phyloP scores from a whole-genome alignment of 1,140 invertebrate species.

The Brachionus rotundiformis region DNA sequence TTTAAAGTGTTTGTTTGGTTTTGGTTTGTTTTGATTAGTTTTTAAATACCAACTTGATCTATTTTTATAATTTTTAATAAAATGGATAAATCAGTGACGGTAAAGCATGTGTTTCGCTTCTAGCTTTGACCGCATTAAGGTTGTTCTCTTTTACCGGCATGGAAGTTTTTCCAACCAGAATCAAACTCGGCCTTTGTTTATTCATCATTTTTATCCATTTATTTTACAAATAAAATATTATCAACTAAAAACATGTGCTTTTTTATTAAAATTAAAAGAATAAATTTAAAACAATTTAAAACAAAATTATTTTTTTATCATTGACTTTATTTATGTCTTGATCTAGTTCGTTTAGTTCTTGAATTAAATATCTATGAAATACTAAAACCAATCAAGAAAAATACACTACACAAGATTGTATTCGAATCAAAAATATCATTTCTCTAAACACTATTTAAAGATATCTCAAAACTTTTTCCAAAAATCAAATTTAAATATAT shows the following conservation, averaged over 20 bases:
- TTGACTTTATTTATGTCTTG: too few relatives aligned
- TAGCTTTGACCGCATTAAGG: not conserved
- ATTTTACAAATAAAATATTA: not conserved
- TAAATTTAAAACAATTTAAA: too few relatives aligned
- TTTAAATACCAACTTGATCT: not conserved
- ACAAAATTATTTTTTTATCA: too few relatives aligned
- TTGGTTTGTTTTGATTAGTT: not conserved
- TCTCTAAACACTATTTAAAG: too few relatives aligned
- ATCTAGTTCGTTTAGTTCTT: too few relatives aligned
- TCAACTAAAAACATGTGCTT: not conserved
- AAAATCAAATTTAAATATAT: too few relatives aligned
- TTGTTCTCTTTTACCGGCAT: not conserved
- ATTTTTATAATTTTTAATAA: not conserved
- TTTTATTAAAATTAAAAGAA: not conserved
- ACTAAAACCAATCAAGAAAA: too few relatives aligned
- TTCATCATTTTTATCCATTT: constrained; percentile 50
- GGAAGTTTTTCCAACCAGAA: not conserved
- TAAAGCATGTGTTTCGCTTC: not conserved
- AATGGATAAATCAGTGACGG: not conserved
- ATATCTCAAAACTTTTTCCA: too few relatives aligned
- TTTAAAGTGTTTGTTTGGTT: not conserved
- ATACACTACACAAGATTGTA: too few relatives aligned
- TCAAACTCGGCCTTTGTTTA: constrained; percentile 51
- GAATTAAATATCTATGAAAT: too few relatives aligned
- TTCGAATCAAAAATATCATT: too few relatives aligned